These are phyloP conservation scores for Scaptodrosophila lebanonensis DNA, from an alignment of 1,140 invertebrate genomes.

Conservation along the genomic window DNA sequence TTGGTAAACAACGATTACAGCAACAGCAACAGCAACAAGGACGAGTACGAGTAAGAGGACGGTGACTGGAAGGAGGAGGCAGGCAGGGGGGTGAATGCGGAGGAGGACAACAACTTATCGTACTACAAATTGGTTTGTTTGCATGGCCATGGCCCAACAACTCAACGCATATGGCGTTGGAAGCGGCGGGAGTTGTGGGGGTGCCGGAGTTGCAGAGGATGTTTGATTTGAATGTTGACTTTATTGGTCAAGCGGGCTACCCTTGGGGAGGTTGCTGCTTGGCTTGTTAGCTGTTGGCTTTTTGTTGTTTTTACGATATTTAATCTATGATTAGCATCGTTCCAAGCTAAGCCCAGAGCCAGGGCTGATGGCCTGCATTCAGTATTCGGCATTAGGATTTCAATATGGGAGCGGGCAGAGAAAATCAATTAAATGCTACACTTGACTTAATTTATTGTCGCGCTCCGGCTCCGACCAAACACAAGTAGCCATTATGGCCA, in stretches of 20 bases:
- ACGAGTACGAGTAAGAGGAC: conserved; percentile 1
- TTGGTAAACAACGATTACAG: conserved; percentile 72
- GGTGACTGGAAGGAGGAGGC: neutral
- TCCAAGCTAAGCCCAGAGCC: conserved; percentile 7
- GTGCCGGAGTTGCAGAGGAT: conserved; percentile 4
- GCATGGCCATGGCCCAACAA: conserved; percentile 11
- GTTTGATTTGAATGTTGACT: conserved; percentile 75
- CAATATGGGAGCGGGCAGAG: no score
- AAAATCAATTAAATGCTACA: conserved; percentile 73
- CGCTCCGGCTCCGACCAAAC: conserved; percentile 30
- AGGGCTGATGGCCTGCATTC: no score
- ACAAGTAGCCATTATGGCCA: conserved; percentile 41
- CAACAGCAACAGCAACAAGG: conserved; percentile 32
- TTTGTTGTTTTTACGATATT: conserved; percentile 68
- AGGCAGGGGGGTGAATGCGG: no score
- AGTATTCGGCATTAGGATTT: no score
- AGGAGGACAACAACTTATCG: conserved; percentile 56
- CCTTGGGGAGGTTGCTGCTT: conserved; percentile 11
- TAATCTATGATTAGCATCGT: conserved; percentile 69
- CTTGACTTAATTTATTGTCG: conserved; percentile 73
- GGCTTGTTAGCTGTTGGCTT: conserved; percentile 27
- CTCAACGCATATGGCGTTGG: neutral
- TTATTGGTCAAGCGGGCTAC: conserved; percentile 60
- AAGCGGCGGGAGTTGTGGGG: neutral
- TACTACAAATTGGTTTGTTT: conserved; percentile 66